phyloP scores from a whole-genome alignment of 2,113 vertebrate genomes.

The Dissostichus mawsoni region DNA sequence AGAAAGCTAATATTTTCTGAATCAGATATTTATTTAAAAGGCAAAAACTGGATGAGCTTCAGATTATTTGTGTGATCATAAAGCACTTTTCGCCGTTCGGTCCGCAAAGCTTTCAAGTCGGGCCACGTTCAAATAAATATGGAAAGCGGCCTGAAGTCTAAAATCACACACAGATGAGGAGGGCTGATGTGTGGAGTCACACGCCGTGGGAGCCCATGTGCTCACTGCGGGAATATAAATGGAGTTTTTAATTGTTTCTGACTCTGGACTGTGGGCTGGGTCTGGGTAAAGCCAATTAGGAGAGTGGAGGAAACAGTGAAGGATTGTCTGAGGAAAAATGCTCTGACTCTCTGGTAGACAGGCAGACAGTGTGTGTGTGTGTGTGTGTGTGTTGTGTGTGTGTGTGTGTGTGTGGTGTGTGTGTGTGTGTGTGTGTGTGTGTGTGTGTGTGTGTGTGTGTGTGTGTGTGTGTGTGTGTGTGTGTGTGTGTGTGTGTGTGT shows the following conservation, averaged over 20 bases:
- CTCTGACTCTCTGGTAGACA: constrained; percentile 69
- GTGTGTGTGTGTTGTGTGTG: too few species aligned
- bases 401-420: too few species aligned
- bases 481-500: too few species aligned
- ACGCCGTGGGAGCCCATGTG: constrained; percentile 87
- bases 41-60: constrained; percentile 79
- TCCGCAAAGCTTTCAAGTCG: constrained; percentile 87
- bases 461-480: too few species aligned
- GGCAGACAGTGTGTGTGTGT: too few species aligned
- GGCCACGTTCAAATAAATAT: constrained; percentile 93
- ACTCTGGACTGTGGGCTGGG: constrained; percentile 88
- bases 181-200: constrained; percentile 87
- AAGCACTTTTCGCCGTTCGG: constrained; percentile 83
- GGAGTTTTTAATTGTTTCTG: constrained; percentile 93
- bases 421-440: too few species aligned
- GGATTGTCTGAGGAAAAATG: constrained; percentile 81
- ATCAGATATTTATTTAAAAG: constrained; percentile 83
- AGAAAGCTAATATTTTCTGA: constrained; percentile 83
- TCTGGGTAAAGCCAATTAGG: constrained; percentile 91
- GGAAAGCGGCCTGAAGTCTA: constrained; percentile 88
- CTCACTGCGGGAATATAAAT: constrained; percentile 89
- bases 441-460: too few species aligned
- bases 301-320: constrained; percentile 88
- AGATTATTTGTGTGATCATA: constrained; percentile 93
- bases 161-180: constrained; percentile 95